Conservation (phyloP, 2,888 invertebrate species). For the Eudiplozoon nipponicum region DNA sequence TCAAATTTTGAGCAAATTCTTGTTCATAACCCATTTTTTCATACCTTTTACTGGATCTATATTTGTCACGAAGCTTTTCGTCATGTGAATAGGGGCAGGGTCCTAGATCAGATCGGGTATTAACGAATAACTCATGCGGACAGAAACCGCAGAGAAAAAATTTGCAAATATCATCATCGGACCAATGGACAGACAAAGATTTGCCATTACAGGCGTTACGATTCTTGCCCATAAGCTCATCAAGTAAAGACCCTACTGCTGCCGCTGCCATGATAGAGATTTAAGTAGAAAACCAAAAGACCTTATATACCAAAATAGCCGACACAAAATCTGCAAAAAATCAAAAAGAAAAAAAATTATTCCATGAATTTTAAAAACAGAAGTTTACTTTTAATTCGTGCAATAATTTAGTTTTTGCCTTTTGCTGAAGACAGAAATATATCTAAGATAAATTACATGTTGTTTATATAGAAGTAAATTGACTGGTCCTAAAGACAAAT, state of each 20-base stretch:
- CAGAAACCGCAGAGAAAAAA: slow-evolving; percentile 80
- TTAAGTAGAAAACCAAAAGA: too few relatives aligned
- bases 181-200: slow-evolving; percentile 3
- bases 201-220: slow-evolving; percentile 53
- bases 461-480: too few relatives aligned
- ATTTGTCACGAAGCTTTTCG: slow-evolving; percentile 53
- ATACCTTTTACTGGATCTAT: slow-evolving; percentile 31
- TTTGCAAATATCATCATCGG: slow-evolving; percentile 47
- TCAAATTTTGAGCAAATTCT: slow-evolving; percentile 64
- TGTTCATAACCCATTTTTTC: slow-evolving; percentile 66
- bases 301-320: too few relatives aligned
- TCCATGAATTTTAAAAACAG: too few relatives aligned
- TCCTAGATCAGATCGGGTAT: slow-evolving; percentile 70
- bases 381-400: too few relatives aligned
- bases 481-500: too few relatives aligned
- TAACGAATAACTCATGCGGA: slow-evolving; percentile 83
- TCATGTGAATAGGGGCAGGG: slow-evolving; percentile 72
- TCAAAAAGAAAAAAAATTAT: too few relatives aligned
- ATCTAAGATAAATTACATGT: too few relatives aligned
- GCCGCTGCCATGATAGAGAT: slow-evolving; percentile 52
- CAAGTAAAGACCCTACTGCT: slow-evolving; percentile 62
- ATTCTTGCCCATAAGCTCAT: slow-evolving; percentile 85
- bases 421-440: too few relatives aligned
- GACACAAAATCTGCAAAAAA: too few relatives aligned
- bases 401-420: too few relatives aligned